Evolutionary conservation across 2,113 vertebrate genomes (phyloP), one percentile per base, ranked within the genome.

Genomic region (Tragelaphus scriptus): DNA sequence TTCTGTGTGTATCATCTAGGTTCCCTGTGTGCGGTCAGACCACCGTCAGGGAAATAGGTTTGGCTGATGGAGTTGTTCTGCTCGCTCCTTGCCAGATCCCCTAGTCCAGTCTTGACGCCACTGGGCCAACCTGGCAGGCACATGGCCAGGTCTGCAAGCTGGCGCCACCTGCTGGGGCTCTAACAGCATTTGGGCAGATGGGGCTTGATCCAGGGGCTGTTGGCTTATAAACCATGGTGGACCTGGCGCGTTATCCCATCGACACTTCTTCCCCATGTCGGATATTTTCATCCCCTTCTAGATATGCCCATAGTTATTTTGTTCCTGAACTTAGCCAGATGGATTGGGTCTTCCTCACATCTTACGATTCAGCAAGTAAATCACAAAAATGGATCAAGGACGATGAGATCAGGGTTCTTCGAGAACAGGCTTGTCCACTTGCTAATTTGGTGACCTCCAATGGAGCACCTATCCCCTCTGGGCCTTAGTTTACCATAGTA

Each of bases 111-210:
- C 36, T 95, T 92, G 51, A 56, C 59, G 23, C 58, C 11, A 36
- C 4, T 61, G 36, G 51, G 56, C 30, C n/a, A 11, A 49, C 21
- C 56, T 26, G 71, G 8, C 59, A 30, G 56, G 16, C 44, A 77
- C 44, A 15, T 4, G 16, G 71, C 14, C 23, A 17, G 30, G 49
- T 92, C 30, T 92, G 79, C 75, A 53, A 68, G 88, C 85, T 97
- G 92, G 94, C 61, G 92, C 98, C 95, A 94, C 92, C 97, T 98
- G 68, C 92, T 97, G 97, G 96, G 0, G 0, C 7, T 61, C n/a
- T 17, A 19, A 14, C 26, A n/a, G 84, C 77, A 4, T 25, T 44
- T 47, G 16, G 58, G 68, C 3, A 2, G 65, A 19, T 49, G 88
- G 47, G 56, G 26, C 25, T 65, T n/a, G 1, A 59, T 53, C 36